Evolutionary conservation across 2,888 invertebrate genomes (phyloP).

Genomic region (Chalcosyrphus nemorum): DNA sequence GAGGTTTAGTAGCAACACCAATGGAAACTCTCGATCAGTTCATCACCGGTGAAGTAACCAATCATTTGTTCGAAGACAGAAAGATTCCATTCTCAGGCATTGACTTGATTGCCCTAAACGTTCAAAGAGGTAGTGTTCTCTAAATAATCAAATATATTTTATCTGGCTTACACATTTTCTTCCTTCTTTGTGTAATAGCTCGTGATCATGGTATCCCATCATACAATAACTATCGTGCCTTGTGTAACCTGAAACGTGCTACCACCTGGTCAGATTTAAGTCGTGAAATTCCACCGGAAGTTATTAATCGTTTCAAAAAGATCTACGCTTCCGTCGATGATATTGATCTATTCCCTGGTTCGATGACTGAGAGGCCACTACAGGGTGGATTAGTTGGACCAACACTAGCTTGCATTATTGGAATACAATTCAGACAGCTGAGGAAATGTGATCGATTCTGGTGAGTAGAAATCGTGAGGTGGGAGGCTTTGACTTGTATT

Average conservation of each 20-base stretch:
- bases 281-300: conserved; percentile 93
- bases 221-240: conserved; percentile 94
- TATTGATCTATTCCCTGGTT: conserved; percentile 97
- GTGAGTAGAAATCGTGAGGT: conserved; percentile 82
- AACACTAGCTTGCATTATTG: conserved; percentile 96
- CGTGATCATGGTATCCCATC: conserved; percentile 94
- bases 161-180: no score
- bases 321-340: conserved; percentile 96
- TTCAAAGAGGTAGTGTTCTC: conserved; percentile 89
- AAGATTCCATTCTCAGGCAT: conserved; percentile 95
- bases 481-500: no score
- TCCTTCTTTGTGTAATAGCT: conserved; percentile 81
- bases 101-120: conserved; percentile 94
- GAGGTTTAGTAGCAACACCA: conserved; percentile 93
- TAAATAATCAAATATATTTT: conserved; percentile 73
- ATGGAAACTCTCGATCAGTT: conserved; percentile 97
- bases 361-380: conserved; percentile 93
- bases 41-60: conserved; percentile 96
- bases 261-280: conserved; percentile 92
- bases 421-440: conserved; percentile 94
- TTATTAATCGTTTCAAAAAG: conserved; percentile 89
- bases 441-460: conserved; percentile 97
- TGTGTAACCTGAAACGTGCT: conserved; percentile 94
- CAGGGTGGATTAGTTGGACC: conserved; percentile 97
- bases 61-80: conserved; percentile 95